phyloP scores from a whole-genome alignment of 2,888 invertebrate genomes.

The Podabrus alpinus region DNA sequence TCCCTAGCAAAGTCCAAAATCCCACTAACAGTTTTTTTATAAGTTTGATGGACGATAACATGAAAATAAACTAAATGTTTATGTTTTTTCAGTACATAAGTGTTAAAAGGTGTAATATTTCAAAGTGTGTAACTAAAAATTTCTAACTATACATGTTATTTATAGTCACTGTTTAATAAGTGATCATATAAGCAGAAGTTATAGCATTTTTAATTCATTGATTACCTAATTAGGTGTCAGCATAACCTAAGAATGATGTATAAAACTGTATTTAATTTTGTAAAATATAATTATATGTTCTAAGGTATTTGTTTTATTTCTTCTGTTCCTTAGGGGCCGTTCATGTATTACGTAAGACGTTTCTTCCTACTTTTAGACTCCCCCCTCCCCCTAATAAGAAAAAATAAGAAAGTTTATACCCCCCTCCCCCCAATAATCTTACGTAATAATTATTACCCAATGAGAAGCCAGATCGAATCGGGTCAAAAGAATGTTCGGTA shows the following conservation, averaged over 20 bases:
- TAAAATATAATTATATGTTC: neutral
- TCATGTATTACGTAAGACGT: no score
- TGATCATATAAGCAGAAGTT: neutral
- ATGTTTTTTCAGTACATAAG: neutral
- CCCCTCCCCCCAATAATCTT: no score
- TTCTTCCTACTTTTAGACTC: no score
- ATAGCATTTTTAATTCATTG: neutral
- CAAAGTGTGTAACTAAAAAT: neutral
- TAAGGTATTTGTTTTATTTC: neutral
- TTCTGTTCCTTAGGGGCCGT: no score
- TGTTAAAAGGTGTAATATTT: neutral
- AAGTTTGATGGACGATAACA: no score
- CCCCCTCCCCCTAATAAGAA: no score
- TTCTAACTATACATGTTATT: neutral
- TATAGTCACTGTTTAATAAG: neutral
- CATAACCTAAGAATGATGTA: neutral
- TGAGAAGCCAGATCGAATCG: no score
- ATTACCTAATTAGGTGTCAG: neutral
- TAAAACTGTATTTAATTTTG: neutral
- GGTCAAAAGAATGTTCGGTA: no score
- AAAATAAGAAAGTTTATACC: no score
- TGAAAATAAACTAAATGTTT: neutral
- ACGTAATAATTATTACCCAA: no score
- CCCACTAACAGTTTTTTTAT: no score
- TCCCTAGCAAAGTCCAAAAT: no score